Base-by-base conservation (phyloP, 2,888 invertebrate genomes). In the Drosophila anomalata region DNA sequence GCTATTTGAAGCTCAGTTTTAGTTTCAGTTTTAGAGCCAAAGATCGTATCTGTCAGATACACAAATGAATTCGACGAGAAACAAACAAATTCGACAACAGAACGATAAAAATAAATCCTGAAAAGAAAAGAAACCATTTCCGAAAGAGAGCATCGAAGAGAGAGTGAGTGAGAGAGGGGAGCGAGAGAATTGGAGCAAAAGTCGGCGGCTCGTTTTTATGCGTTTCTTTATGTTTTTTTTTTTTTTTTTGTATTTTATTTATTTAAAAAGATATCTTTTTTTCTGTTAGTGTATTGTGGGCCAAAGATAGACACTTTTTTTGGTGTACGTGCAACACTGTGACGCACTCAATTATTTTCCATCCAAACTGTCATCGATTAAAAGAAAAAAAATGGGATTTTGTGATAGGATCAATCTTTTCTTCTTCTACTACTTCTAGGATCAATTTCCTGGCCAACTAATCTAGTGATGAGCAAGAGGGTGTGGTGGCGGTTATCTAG, bases 51-150 rank as follows among this genome's bases (percentile, higher is more conserved):
- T 42, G 11, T 11, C 48, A 33, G 41, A 48, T 31, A 20, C 12
- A 44, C 12, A 44, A 22, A 44, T 22, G 12, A 44, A 53, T 31
- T 22, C 17, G 39, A 57, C 17, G 39, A 57, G 26, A 48, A 48
- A 44, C 11, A 52, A 17, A 24, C 33, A 50, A 69, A 70, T 75
- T 75, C 78, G 80, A 89, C 87, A 85, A 80, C 79, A 80, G 88
- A 44, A 44, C 82, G 89, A 82, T 90, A 89, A 88, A 89, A 90
- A 90, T 89, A 89, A 89, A 90, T 79, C 84, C 79, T 79, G 86
- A 78, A 78, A 81, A 63, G 29, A 36, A 36, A 36, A 36, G 36
- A 14, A 36, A 36, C 7, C n/a, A 36, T 36, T 36, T 39, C 39
- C 24, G 33, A 51, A 70, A 71, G 74, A 54, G 60, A 78, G 67